Evolutionary conservation across 2,113 vertebrate species (phyloP).

Genomic region (Apaloderma vittatum): DNA sequence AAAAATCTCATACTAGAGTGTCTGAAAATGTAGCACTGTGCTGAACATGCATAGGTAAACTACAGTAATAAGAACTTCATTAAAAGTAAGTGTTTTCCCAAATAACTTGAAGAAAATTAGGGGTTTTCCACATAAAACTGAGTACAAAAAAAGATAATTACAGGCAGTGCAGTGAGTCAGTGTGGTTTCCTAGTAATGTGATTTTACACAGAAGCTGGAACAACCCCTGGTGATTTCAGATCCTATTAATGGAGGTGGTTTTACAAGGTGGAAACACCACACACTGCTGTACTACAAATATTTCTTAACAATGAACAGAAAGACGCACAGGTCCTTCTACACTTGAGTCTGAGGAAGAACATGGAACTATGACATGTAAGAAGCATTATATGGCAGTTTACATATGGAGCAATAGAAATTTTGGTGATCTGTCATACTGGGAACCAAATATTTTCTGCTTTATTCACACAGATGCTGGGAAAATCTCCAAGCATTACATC

Average conservation of each 20-base stretch:
- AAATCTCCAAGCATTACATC: not conserved
- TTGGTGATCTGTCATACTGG: not conserved
- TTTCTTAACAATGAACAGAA: not conserved
- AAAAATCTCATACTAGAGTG: not conserved
- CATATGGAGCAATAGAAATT: not conserved
- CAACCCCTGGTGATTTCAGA: not conserved
- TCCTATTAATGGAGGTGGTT: not conserved
- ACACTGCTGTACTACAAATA: not conserved
- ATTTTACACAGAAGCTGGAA: not conserved
- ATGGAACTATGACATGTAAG: not conserved
- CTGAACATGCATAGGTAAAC: not conserved
- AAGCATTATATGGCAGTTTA: not conserved
- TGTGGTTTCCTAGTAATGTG: not conserved
- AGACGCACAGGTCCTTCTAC: not conserved
- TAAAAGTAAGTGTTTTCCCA: not conserved
- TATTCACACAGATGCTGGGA: not conserved
- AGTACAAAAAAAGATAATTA: not conserved
- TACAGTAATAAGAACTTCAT: not conserved
- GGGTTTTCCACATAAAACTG: not conserved
- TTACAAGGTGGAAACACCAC: not conserved
- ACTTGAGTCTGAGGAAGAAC: not conserved
- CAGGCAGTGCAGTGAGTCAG: not conserved
- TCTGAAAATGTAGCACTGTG: not conserved
- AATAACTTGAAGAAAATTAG: not conserved
- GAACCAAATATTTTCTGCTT: not conserved